These are phyloP conservation scores for Parthenolecanium corni DNA, from an alignment of 2,888 invertebrate species.

Conservation along the genomic window DNA sequence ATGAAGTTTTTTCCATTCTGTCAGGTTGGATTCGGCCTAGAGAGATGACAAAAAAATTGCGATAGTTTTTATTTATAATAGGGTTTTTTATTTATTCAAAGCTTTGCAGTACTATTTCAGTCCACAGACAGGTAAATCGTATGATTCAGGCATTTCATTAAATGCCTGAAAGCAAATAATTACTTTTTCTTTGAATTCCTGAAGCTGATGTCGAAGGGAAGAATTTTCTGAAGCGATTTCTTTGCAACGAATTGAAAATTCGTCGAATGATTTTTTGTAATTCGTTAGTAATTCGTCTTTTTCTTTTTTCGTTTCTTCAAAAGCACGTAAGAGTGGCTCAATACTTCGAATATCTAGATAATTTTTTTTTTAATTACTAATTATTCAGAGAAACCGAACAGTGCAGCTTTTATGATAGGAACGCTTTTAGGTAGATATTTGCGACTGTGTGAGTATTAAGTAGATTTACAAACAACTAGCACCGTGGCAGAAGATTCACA, in stretches of 20 bases:
- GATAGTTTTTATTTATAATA: too few relatives aligned
- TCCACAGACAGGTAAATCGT: too few relatives aligned
- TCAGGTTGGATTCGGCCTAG: conserved; percentile 37
- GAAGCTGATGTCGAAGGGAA: conserved; percentile 45
- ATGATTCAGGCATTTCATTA: too few relatives aligned
- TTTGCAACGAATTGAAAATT: conserved; percentile 59
- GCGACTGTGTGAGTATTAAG: background rate
- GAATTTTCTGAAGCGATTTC: conserved; percentile 60
- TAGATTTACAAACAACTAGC: too few relatives aligned
- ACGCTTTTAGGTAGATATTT: background rate
- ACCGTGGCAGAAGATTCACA: too few relatives aligned
- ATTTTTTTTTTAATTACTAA: too few relatives aligned
- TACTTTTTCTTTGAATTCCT: conserved; percentile 40
- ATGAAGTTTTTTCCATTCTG: conserved; percentile 36
- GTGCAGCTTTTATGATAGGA: too few relatives aligned
- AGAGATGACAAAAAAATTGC: conserved; percentile 29
- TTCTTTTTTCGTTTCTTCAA: conserved; percentile 41
- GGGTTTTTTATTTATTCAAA: too few relatives aligned
- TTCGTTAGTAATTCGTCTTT: conserved; percentile 59
- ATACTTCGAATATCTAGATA: conserved; percentile 12
- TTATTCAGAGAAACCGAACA: too few relatives aligned
- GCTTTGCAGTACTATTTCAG: too few relatives aligned
- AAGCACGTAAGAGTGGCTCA: conserved; percentile 10
- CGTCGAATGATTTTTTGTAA: conserved; percentile 58
- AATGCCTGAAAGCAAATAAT: too few relatives aligned